Base-by-base conservation (phyloP, 1,140 invertebrate species). In the Chironomus striatipennis region DNA sequence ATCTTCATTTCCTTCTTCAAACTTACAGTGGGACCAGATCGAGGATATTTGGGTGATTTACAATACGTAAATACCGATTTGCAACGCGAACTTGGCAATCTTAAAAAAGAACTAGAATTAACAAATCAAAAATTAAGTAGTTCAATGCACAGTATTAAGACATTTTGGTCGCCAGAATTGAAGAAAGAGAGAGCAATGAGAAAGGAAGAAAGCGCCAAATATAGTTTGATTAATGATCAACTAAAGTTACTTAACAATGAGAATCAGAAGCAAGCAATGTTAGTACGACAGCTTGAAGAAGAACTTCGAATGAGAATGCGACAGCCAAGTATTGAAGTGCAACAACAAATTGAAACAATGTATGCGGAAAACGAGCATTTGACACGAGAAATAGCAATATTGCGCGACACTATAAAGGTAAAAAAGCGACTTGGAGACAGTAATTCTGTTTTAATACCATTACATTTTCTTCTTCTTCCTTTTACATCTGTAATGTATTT, bases 61-160 rank as follows among this genome's bases (percentile, higher is more conserved):
- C 96, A 98, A 84, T 90, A 93, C 78, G 95, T 98, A 85, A 96
- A 98, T 82, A 91, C 91, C 77, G 96, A 98, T 82, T 86, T 98
- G 75, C 96, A 98, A 81, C 88, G 93, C n/a, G 97, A 99, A 83
- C 89, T 98, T 79, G 93, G 91, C n/a, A 95, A 94, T 82, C 86
- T 98, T 65, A 98, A 98, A 83, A 94, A 97, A 80, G 97, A 99
- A 81, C 87, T 98, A 77, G 96, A 99, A 84, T 86, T 97, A 76
- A 97, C 96, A 75, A 98, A 98, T 84, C 96, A 98, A 84, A 99
- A 99, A 84, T 86, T 99, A 76, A 96, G 95, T 80, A 98, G 97
- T 79, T 96, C 93, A 79, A 99, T 99, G 97, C 97, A 98, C 84
- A 97, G 94, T 83, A 99, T 99, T 81, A 99, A 99, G 85, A 98